phyloP scores from a whole-genome alignment of 2,113 vertebrate genomes.

The Zosterops hypoxanthus region DNA sequence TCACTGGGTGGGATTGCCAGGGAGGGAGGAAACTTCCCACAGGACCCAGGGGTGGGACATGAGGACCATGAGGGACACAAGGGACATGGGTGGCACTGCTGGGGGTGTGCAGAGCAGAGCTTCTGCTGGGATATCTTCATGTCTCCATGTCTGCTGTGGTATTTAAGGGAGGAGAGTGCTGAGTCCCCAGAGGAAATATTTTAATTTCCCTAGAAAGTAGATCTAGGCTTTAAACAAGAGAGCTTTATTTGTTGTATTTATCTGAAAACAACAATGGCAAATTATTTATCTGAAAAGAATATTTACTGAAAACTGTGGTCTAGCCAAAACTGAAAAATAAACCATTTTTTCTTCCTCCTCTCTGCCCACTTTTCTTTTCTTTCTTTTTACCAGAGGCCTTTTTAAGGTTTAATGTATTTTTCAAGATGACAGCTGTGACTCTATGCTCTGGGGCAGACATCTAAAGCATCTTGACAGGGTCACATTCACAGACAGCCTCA shows the following conservation, averaged over 20 bases:
- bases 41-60: neutral
- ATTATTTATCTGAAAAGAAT: neutral
- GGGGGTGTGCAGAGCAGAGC: neutral
- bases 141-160: neutral
- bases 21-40: neutral
- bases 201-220: neutral
- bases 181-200: neutral
- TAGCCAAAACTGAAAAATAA: neutral
- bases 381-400: neutral
- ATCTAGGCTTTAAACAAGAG: neutral
- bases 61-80: rapidly evolving
- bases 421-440: neutral
- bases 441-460: neutral
- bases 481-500: neutral
- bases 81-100: neutral
- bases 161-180: neutral
- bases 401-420: neutral
- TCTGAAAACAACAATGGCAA: neutral
- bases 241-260: neutral
- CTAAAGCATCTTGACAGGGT: neutral
- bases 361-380: neutral
- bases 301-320: neutral
- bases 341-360: neutral
- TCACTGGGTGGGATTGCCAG: rapidly evolving
- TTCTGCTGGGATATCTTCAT: neutral